Base-by-base conservation (phyloP, 92 coral and sea anemone species). In the Porites rus region DNA sequence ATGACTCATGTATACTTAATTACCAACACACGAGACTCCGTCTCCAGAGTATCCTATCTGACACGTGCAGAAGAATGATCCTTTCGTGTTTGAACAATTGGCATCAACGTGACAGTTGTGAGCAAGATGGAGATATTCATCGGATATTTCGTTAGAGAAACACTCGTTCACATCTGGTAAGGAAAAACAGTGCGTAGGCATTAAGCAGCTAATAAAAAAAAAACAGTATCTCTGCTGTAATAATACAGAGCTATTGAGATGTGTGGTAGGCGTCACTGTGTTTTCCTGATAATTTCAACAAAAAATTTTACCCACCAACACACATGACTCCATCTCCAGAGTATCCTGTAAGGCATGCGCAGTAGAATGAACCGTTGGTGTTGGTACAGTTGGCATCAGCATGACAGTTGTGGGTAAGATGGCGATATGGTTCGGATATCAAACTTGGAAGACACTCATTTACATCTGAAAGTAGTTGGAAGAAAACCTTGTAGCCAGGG, bases 331-430 rank as follows among this genome's bases (percentile, higher is more conserved):
- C 94, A 77, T 93, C 84, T 22, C 94, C 96, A 62, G 94, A 84
- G 62, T 82, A 93, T 75, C 96, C 96, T 58, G 80, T 72, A 63
- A 82, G 92, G 85, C 98, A 94, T 8, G 94, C 90, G 72, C 98
- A 94, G 83, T 86, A 86, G 88, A 94, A 94, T 66, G 97, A 96
- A 51, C 97, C 98, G 17, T 85, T 86, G 43, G 94, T 92, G 74
- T 96, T 94, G 72, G 94, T 67, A 72, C 98, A 96, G 80, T 90
- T 84, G 70, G 98, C 94, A 61, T 96, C 95, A 67, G 13, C 20
- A 72, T 96, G 93, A 72, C 98, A 96, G 90, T 92, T 92, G 80
- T 94, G 95, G 16, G 84, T 81, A 65, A 81, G 75, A 84, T 86
- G 84, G 14, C 18, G 59, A 72, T 88, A 80, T 18, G 51, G 51